Evolutionary conservation across 92 coral and sea anemone species (phyloP).

Genomic region (Palythoa heliodiscus): DNA sequence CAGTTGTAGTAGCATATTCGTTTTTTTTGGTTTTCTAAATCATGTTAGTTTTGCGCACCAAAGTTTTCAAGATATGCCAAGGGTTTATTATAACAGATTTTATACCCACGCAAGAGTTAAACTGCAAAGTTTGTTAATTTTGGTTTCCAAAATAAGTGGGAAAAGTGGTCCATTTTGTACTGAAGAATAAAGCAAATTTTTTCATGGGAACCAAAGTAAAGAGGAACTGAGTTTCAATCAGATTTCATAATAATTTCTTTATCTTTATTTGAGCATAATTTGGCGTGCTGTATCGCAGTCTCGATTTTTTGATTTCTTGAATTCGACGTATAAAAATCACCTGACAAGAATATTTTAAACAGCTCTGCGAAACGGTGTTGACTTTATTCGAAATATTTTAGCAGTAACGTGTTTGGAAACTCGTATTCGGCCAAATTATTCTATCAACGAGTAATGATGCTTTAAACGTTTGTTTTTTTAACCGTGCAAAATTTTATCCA

Average conservation of each 20-base stretch:
- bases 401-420: background rate
- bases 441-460: background rate
- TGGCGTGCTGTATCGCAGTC: background rate
- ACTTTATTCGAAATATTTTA: background rate
- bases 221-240: too few relatives aligned
- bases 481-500: background rate
- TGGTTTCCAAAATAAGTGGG: background rate
- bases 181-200: background rate
- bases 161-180: too few relatives aligned
- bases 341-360: background rate
- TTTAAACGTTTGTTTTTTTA: background rate
- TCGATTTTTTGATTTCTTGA: background rate
- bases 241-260: background rate
- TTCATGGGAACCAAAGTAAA: background rate
- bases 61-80: background rate
- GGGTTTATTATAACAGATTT: too few relatives aligned
- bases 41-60: too few relatives aligned
- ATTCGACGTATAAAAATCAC: background rate
- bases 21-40: too few relatives aligned
- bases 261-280: background rate
- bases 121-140: background rate
- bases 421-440: background rate
- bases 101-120: background rate
- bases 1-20: too few relatives aligned
- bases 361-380: background rate